These are phyloP conservation scores for Bugula neritina DNA, from an alignment of 2,888 invertebrate species.

Conservation along the genomic window DNA sequence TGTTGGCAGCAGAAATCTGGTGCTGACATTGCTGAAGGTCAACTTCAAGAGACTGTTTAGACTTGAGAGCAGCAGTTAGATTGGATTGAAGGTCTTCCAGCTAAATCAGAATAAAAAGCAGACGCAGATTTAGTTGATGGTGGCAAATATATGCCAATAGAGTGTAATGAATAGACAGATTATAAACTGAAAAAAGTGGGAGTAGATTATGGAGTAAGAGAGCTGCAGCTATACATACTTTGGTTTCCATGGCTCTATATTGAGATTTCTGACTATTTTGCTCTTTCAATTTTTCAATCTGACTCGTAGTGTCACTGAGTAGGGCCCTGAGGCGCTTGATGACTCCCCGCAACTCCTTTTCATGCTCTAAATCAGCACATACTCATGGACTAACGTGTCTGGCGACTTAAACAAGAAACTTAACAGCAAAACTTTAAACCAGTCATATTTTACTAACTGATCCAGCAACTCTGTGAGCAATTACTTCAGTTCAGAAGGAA, in stretches of 20 bases:
- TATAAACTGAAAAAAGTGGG: too few relatives aligned
- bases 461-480: too few relatives aligned
- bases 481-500: too few relatives aligned
- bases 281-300: constrained; percentile 79
- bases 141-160: too few relatives aligned
- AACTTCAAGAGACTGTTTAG: constrained; percentile 75
- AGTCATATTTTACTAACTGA: too few relatives aligned
- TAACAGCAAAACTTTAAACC: too few relatives aligned
- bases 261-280: constrained; percentile 62
- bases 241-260: constrained; percentile 74
- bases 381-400: too few relatives aligned
- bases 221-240: too few relatives aligned
- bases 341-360: constrained; percentile 67
- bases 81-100: constrained; percentile 86
- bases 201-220: too few relatives aligned
- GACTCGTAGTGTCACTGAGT: constrained; percentile 82
- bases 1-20: constrained; percentile 73
- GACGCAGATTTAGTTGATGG: too few relatives aligned
- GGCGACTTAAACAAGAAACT: too few relatives aligned
- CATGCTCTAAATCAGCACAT: constrained; percentile 37
- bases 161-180: too few relatives aligned
- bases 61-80: constrained; percentile 74
- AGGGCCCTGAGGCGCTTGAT: constrained; percentile 82
- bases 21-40: constrained; percentile 77
- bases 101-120: constrained; percentile 57